These are phyloP conservation scores for Baryphthengus martii DNA, from an alignment of 2,113 vertebrate genomes.

Conservation along the genomic window DNA sequence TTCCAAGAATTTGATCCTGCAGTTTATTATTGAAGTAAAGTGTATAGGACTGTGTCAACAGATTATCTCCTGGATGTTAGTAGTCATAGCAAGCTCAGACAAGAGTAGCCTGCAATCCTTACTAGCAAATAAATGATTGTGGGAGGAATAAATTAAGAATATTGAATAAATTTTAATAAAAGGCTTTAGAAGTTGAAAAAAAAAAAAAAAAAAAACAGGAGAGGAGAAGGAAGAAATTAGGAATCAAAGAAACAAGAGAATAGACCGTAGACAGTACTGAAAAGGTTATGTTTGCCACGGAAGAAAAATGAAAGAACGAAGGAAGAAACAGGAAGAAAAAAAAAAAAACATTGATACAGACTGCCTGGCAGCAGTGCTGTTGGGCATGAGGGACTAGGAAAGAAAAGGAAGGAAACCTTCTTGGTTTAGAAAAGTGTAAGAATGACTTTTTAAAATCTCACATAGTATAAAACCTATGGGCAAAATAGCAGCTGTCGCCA, in stretches of 20 bases:
- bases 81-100: not conserved
- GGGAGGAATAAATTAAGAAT: not conserved
- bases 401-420: not conserved
- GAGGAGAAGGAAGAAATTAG: fast-evolving
- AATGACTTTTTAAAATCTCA: not conserved
- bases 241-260: not conserved
- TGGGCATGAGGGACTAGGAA: not conserved
- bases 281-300: not conserved
- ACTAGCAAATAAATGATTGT: not conserved
- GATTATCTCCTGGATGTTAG: not conserved
- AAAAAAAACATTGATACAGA: not conserved
- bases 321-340: not conserved
- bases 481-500: not conserved
- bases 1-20: not conserved
- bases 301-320: not conserved
- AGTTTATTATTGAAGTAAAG: not conserved
- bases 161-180: not conserved
- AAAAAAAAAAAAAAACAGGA: not conserved
- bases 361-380: not conserved
- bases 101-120: not conserved
- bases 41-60: not conserved
- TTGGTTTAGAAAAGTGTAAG: not conserved
- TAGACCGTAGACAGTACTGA: not conserved
- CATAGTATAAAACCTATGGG: not conserved
- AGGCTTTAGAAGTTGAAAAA: not conserved